These are phyloP conservation scores for Horisme vitalbata DNA, from an alignment of 2,888 invertebrate species.

Conservation along the genomic window DNA sequence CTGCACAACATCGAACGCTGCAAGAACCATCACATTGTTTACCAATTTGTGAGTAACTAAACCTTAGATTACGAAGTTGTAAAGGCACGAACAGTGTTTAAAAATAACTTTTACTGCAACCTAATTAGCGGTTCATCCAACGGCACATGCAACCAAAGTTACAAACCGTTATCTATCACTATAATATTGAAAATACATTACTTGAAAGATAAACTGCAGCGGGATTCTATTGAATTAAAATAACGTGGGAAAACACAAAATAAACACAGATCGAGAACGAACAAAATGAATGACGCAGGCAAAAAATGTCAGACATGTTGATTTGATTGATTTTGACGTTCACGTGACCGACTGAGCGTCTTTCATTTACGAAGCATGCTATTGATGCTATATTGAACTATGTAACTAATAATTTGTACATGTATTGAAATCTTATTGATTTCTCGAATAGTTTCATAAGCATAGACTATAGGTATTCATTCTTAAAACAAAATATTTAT, in stretches of 20 bases:
- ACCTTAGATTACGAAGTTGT: constrained; percentile 3
- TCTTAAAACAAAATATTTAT: too few species aligned
- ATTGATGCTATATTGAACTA: too few species aligned
- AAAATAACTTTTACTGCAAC: constrained; percentile 28
- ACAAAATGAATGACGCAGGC: constrained; percentile 46
- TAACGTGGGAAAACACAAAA: constrained; percentile 53
- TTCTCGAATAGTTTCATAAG: too few species aligned
- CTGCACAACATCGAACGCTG: constrained; percentile 73
- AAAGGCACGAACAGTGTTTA: constrained; percentile 19
- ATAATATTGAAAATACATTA: constrained; percentile 20
- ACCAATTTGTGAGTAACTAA: constrained; percentile 18
- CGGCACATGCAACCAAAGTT: constrained; percentile 15
- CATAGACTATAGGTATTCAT: too few species aligned
- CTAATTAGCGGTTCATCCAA: constrained; percentile 25
- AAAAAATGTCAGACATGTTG: constrained; percentile 18
- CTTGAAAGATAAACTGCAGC: constrained; percentile 11
- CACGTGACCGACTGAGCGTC: constrained; percentile 24
- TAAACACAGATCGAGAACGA: constrained; percentile 40
- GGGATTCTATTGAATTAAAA: constrained; percentile 24
- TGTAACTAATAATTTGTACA: neutral
- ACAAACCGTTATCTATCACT: neutral
- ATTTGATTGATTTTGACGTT: constrained; percentile 17
- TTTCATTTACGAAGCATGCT: constrained; percentile 22
- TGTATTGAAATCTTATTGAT: too few species aligned
- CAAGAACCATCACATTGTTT: constrained; percentile 41